Evolutionary conservation across 2,113 vertebrate genomes (phyloP).

Genomic region (Bothrops jararaca): DNA sequence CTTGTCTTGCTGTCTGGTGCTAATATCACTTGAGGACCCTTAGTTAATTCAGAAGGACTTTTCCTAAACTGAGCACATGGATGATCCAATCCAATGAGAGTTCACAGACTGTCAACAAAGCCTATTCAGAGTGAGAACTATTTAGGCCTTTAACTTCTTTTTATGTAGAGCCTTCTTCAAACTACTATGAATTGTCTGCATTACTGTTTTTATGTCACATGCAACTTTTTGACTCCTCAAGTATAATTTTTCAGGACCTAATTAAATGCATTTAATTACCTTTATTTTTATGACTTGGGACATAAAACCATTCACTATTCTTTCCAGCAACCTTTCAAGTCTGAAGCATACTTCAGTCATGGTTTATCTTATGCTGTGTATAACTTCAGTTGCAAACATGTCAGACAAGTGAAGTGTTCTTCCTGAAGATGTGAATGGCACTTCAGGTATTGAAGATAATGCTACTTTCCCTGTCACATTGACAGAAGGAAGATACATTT

Average conservation of each 20-base stretch:
- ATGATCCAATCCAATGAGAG: background rate
- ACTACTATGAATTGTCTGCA: background rate
- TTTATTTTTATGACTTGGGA: background rate
- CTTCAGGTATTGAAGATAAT: conserved; percentile 38
- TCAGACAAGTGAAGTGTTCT: conserved; percentile 32
- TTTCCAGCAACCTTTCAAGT: conserved; percentile 20
- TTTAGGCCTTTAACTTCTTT: background rate
- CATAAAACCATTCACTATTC: conserved; percentile 33
- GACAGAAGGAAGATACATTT: conserved; percentile 26
- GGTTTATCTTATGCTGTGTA: conserved; percentile 19
- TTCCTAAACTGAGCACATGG: background rate
- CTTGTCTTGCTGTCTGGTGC: background rate
- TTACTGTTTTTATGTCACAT: background rate
- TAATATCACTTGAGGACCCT: background rate
- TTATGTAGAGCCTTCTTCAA: background rate
- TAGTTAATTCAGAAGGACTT: background rate
- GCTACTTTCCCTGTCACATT: conserved; percentile 24
- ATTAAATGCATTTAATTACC: conserved; percentile 26
- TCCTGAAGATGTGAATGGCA: conserved; percentile 32
- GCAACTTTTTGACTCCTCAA: background rate
- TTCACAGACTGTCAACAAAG: background rate
- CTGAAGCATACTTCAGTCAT: background rate
- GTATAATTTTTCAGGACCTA: conserved; percentile 13
- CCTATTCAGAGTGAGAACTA: background rate
- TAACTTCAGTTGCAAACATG: conserved; percentile 26